Percentiles rank a stretch among this genome's conserved stretches.
phyloP scores from a whole-genome alignment of 2,113 vertebrate species.

The Antigone vipio region DNA sequence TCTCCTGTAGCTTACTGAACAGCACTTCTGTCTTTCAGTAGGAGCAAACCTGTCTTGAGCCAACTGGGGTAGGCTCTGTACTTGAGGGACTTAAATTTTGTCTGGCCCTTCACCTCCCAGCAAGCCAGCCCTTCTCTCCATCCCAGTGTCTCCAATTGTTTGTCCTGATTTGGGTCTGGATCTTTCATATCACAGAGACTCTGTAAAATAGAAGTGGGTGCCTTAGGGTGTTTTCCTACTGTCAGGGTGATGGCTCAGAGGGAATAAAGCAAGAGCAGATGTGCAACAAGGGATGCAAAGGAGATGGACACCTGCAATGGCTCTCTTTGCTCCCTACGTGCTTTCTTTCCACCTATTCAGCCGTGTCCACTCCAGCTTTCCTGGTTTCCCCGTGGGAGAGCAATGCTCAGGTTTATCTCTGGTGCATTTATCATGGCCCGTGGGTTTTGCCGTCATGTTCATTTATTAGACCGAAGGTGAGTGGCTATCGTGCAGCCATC shows the following conservation, averaged over 20 bases:
- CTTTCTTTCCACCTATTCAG: background rate
- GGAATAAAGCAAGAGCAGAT: background rate
- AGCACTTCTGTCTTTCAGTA: background rate
- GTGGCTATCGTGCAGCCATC: conserved; percentile 2
- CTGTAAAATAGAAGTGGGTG: background rate
- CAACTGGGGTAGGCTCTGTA: background rate
- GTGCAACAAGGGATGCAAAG: background rate
- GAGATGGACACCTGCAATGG: background rate
- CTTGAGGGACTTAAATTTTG: background rate
- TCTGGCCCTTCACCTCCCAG: background rate
- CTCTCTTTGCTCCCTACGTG: fast-evolving
- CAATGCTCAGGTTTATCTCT: background rate
- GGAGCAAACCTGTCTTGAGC: background rate
- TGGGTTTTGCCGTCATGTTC: background rate
- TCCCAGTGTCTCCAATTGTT: background rate
- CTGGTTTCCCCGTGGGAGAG: background rate
- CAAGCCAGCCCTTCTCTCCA: background rate
- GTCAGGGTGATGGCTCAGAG: background rate
- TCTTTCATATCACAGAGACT: background rate
- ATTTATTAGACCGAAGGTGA: background rate
- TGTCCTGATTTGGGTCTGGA: background rate
- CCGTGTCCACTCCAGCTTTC: background rate
- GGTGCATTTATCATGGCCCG: background rate
- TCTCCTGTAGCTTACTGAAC: background rate
- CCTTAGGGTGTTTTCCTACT: background rate